Evolutionary conservation across 2,888 invertebrate species (phyloP).

Genomic region (Scrobipalpa costella): DNA sequence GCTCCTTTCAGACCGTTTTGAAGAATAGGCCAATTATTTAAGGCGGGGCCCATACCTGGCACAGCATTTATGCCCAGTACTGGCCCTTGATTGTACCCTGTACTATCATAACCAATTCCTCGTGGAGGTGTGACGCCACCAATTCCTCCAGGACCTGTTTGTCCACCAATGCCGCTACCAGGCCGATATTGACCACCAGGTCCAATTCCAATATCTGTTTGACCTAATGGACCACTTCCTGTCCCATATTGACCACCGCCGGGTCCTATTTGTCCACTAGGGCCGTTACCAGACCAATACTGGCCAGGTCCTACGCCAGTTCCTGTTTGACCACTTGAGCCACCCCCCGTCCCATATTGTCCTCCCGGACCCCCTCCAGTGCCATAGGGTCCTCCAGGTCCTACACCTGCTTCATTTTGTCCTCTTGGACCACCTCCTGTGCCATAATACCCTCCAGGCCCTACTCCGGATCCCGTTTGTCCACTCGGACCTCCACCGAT

Average conservation of each 20-base stretch:
- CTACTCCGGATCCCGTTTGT: conserved; percentile 21
- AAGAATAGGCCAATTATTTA: neutral
- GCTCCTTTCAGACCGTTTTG: neutral
- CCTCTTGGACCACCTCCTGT: conserved; percentile 24
- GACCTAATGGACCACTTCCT: conserved; percentile 18
- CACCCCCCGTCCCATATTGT: conserved; percentile 26
- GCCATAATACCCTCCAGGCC: conserved; percentile 22
- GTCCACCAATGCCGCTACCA: conserved; percentile 18
- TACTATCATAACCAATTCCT: neutral
- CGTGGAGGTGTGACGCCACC: neutral
- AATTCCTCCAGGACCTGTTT: conserved; percentile 19
- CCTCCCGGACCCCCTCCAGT: conserved; percentile 30
- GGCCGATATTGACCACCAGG: conserved; percentile 29
- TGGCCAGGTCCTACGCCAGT: conserved; percentile 19
- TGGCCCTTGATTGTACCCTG: neutral
- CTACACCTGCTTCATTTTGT: neutral
- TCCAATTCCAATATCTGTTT: neutral
- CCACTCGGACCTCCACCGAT: neutral
- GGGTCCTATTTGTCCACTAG: conserved; percentile 21
- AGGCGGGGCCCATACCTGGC: neutral
- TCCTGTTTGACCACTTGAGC: conserved; percentile 8
- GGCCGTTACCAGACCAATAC: conserved; percentile 20
- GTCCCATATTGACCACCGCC: conserved; percentile 5
- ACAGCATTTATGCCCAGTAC: neutral
- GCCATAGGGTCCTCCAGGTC: neutral